phyloP scores from a whole-genome alignment of 2,888 invertebrate species.

The Drosophila differens region DNA sequence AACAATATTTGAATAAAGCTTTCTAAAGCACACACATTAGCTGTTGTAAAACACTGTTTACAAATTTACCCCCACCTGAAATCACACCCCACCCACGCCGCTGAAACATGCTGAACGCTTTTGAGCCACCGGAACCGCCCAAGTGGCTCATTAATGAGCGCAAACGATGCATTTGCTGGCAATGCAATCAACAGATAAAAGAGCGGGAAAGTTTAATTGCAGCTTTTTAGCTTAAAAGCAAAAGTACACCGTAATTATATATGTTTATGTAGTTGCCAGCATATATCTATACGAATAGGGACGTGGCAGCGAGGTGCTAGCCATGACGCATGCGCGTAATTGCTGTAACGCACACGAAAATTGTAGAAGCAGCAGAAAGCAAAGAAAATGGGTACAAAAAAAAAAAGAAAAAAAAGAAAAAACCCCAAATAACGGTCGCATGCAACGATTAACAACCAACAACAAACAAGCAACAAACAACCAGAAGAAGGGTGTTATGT shows the following conservation, averaged over 20 bases:
- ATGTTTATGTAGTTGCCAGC: slow-evolving; percentile 6
- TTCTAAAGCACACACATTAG: background rate
- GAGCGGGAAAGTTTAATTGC: slow-evolving; percentile 80
- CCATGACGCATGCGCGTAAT: slow-evolving; percentile 80
- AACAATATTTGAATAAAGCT: background rate
- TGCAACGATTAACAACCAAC: slow-evolving; percentile 18
- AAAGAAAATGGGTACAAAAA: background rate
- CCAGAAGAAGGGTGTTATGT: slow-evolving; percentile 13
- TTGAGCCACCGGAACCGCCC: slow-evolving; percentile 34
- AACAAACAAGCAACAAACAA: slow-evolving; percentile 14
- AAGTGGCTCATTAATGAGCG: slow-evolving; percentile 59
- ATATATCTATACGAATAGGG: background rate
- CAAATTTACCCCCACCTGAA: slow-evolving; percentile 5
- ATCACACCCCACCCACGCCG: background rate
- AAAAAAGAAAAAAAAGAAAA: background rate
- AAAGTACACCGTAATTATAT: slow-evolving; percentile 66
- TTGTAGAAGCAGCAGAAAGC: slow-evolving; percentile 13
- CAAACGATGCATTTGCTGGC: slow-evolving; percentile 70
- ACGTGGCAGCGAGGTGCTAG: background rate
- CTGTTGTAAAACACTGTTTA: slow-evolving; percentile 4
- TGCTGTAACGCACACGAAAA: slow-evolving; percentile 60
- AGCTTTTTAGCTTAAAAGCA: slow-evolving; percentile 65
- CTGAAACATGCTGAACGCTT: background rate
- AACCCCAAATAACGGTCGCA: slow-evolving; percentile 13
- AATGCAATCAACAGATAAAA: slow-evolving; percentile 69